Conservation (phyloP, 2,888 invertebrate genomes). For the Drosophila kuntzei region DNA sequence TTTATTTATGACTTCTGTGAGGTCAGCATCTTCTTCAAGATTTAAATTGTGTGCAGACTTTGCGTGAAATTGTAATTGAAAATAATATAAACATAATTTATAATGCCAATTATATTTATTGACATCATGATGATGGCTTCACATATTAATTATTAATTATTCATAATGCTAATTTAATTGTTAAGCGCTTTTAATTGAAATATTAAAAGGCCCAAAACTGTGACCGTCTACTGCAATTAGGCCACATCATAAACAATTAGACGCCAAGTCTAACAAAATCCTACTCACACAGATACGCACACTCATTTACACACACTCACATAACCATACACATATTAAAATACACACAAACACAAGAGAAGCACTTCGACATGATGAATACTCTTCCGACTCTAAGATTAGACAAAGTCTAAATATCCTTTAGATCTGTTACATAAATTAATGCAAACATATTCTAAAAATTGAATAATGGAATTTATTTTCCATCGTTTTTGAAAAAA, state of each 20-base stretch:
- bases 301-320: background rate
- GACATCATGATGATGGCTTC: background rate
- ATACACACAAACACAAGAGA: background rate
- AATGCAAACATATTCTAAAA: background rate
- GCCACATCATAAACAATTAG: slow-evolving; percentile 67
- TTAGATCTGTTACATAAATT: background rate
- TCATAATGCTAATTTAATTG: slow-evolving; percentile 30
- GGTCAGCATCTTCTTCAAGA: slow-evolving; percentile 8
- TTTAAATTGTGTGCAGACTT: background rate
- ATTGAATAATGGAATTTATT: no score
- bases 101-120: slow-evolving; percentile 2
- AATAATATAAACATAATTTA: background rate
- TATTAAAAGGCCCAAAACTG: slow-evolving; percentile 39
- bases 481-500: no score
- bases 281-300: background rate
- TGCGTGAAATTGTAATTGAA: background rate
- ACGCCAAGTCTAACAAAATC: slow-evolving; percentile 54
- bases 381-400: background rate
- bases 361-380: background rate
- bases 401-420: background rate
- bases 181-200: slow-evolving; percentile 34
- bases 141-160: slow-evolving; percentile 46
- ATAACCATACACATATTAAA: background rate
- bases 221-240: slow-evolving; percentile 60
- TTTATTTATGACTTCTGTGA: slow-evolving; percentile 14